phyloP scores from a whole-genome alignment of 1,140 invertebrate genomes.

The Pteromalus puparum region DNA sequence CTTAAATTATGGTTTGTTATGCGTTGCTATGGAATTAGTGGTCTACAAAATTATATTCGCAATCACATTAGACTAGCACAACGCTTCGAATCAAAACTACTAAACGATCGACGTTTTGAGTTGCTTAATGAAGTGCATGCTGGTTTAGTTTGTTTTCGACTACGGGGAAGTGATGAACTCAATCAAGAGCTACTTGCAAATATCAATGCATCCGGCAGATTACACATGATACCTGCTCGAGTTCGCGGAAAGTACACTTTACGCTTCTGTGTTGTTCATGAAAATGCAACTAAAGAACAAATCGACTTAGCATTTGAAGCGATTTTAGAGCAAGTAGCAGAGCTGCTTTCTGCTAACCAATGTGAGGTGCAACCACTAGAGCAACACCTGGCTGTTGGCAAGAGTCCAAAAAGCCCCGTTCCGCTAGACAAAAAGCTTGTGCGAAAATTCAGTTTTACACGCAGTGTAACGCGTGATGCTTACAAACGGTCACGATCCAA shows the following conservation, averaged over 20 bases:
- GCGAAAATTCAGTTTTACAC: constrained; percentile 81
- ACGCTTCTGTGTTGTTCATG: constrained; percentile 89
- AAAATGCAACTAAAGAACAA: constrained; percentile 86
- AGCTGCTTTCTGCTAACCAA: constrained; percentile 78
- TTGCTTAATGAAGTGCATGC: constrained; percentile 88
- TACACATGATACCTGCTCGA: constrained; percentile 93
- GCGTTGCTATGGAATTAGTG: constrained; percentile 87
- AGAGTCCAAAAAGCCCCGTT: constrained; percentile 74
- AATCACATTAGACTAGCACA: constrained; percentile 93
- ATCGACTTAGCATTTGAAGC: constrained; percentile 86
- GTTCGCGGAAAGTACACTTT: constrained; percentile 87
- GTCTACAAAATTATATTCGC: constrained; percentile 88
- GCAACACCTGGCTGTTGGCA: constrained; percentile 66
- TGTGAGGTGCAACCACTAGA: constrained; percentile 51
- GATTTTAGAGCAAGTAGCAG: constrained; percentile 82
- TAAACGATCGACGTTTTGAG: constrained; percentile 87
- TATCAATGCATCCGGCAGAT: constrained; percentile 91
- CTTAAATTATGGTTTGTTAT: constrained; percentile 94
- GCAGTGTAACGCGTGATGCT: constrained; percentile 80
- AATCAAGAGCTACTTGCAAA: constrained; percentile 89
- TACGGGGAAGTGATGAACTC: constrained; percentile 82
- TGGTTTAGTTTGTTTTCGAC: constrained; percentile 83
- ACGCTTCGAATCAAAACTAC: constrained; percentile 86
- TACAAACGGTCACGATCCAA: constrained; percentile 78
- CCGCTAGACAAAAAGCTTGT: constrained; percentile 78